Evolutionary conservation across 2,888 invertebrate genomes (phyloP).

Genomic region (Mythimna pallens): DNA sequence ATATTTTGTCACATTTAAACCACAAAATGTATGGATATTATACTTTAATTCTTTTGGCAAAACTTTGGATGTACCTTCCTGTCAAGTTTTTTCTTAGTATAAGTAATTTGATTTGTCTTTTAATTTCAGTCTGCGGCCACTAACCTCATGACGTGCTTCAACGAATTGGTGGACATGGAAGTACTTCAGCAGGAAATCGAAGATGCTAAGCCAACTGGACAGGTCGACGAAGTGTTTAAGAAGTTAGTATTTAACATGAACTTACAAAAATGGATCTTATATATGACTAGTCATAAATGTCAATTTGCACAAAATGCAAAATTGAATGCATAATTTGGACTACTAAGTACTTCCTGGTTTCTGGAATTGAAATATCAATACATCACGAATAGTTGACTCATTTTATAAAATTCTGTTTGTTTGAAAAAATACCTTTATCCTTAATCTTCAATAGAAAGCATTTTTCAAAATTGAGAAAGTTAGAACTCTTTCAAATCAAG

Average conservation of each 20-base stretch:
- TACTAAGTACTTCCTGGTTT: too few relatives aligned
- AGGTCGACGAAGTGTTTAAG: constrained; percentile 93
- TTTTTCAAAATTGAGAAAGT: too few relatives aligned
- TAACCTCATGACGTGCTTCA: constrained; percentile 89
- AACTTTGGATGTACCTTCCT: background rate
- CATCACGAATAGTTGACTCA: too few relatives aligned
- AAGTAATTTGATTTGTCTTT: background rate
- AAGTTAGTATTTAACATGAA: constrained; percentile 79
- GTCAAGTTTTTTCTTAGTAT: background rate
- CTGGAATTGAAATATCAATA: too few relatives aligned
- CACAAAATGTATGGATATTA: background rate
- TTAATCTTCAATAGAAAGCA: too few relatives aligned
- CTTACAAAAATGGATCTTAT: too few relatives aligned
- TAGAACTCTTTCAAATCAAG: too few relatives aligned
- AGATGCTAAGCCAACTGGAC: constrained; percentile 92
- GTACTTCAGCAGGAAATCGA: constrained; percentile 92
- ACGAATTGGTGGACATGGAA: constrained; percentile 90
- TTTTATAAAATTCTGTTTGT: too few relatives aligned
- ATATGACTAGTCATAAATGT: too few relatives aligned
- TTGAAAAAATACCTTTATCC: too few relatives aligned
- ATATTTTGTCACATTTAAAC: background rate
- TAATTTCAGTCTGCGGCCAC: constrained; percentile 82
- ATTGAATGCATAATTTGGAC: too few relatives aligned
- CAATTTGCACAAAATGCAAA: too few relatives aligned
- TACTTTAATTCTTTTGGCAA: background rate